phyloP scores from a whole-genome alignment of 2,888 invertebrate species.

The Cataglyphis altisquamis region DNA sequence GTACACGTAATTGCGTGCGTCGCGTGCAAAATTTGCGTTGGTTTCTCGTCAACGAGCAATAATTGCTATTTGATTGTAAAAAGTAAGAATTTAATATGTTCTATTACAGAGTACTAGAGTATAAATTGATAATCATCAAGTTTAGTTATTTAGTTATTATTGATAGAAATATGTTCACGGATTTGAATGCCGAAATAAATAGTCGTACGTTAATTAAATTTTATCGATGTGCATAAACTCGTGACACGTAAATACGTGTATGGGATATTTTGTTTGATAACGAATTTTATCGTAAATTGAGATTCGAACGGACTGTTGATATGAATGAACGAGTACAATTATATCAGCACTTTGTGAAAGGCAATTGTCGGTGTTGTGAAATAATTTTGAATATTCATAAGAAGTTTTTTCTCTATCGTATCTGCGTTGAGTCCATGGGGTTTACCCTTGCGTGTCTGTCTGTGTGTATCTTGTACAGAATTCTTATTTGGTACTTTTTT shows the following conservation, averaged over 20 bases:
- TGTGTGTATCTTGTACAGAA: slow-evolving; percentile 57
- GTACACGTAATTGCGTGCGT: slow-evolving; percentile 51
- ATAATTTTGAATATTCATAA: slow-evolving; percentile 64
- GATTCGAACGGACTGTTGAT: slow-evolving; percentile 54
- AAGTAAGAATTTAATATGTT: neutral
- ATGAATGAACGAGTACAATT: slow-evolving; percentile 67
- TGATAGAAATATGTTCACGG: neutral
- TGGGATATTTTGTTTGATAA: slow-evolving; percentile 54
- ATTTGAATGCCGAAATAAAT: slow-evolving; percentile 4
- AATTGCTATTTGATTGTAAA: slow-evolving; percentile 5
- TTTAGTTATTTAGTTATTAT: too few relatives aligned
- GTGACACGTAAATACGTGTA: slow-evolving; percentile 49
- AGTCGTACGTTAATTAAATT: slow-evolving; percentile 25
- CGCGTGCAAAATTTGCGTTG: neutral
- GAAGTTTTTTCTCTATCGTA: slow-evolving; percentile 45
- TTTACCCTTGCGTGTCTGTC: slow-evolving; percentile 51
- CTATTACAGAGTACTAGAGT: neutral
- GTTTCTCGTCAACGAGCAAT: neutral
- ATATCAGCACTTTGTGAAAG: slow-evolving; percentile 72
- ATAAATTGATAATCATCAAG: neutral
- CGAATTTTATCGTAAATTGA: slow-evolving; percentile 58
- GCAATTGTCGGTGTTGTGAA: slow-evolving; percentile 75
- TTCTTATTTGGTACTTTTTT: slow-evolving; percentile 38
- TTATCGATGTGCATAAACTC: neutral
- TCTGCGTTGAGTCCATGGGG: slow-evolving; percentile 49